These are phyloP conservation scores for Eueides isabella DNA, from an alignment of 1,140 invertebrate species.

Conservation along the genomic window DNA sequence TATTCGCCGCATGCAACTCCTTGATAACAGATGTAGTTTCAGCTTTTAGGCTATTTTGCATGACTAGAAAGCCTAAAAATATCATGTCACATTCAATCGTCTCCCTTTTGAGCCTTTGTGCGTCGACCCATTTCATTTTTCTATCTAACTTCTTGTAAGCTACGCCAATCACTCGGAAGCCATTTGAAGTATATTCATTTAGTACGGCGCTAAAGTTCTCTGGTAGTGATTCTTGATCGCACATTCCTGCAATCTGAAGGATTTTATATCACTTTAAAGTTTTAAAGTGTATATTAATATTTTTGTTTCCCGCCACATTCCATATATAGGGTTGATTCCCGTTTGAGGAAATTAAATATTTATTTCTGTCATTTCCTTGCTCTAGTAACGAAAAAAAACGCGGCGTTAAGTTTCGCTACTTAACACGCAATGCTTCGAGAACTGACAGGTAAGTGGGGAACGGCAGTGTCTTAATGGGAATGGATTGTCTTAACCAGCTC, in stretches of 20 bases:
- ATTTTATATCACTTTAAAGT: background rate
- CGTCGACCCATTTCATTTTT: constrained; percentile 84
- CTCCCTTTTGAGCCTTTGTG: constrained; percentile 83
- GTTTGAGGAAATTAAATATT: background rate
- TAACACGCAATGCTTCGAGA: too few species aligned
- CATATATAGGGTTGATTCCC: too few species aligned
- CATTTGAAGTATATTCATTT: constrained; percentile 92
- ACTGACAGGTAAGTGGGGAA: too few species aligned
- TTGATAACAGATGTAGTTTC: constrained; percentile 91
- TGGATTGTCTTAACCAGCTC: too few species aligned
- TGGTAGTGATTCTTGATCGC: constrained; percentile 81
- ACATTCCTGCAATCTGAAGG: constrained; percentile 79
- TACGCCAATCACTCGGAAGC: constrained; percentile 93
- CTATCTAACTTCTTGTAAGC: constrained; percentile 87
- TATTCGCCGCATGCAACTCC: constrained; percentile 89
- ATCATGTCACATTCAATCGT: constrained; percentile 90
- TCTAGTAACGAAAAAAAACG: background rate
- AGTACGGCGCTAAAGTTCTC: constrained; percentile 88
- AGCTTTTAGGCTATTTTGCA: constrained; percentile 95
- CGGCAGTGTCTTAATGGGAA: too few species aligned
- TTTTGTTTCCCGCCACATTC: too few species aligned
- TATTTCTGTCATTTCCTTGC: background rate
- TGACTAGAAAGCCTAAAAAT: constrained; percentile 93
- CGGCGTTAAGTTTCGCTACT: too few species aligned
- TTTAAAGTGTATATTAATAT: too few species aligned